Conservation (phyloP, 2,113 vertebrate genomes). For the Ictalurus furcatus region DNA sequence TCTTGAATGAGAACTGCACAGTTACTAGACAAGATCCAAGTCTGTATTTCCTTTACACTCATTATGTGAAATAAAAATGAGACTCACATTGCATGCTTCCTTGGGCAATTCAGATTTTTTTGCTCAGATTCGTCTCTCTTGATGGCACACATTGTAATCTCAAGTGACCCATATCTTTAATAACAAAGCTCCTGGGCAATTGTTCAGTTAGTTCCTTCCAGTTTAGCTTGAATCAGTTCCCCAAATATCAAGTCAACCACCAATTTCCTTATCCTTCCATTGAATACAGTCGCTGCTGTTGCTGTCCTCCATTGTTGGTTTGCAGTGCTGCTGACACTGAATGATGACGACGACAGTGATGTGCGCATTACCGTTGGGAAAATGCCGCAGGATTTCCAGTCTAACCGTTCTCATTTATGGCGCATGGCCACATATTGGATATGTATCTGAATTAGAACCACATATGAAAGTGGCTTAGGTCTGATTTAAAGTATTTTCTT, state of each 20-base stretch:
- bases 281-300: not conserved
- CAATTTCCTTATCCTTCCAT: slow-evolving; percentile 19
- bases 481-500: not conserved
- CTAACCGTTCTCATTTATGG: not conserved
- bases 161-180: not conserved
- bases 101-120: not conserved
- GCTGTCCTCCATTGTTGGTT: not conserved
- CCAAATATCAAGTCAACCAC: not conserved
- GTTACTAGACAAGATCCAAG: not conserved
- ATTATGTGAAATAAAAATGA: not conserved
- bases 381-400: not conserved
- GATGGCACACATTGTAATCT: not conserved
- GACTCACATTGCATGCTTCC: not conserved
- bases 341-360: not conserved
- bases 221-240: not conserved
- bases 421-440: not conserved
- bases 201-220: not conserved
- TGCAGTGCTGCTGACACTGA: not conserved
- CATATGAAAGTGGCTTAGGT: not conserved
- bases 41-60: not conserved
- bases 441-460: not conserved
- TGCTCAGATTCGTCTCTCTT: not conserved
- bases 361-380: not conserved
- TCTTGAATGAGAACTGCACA: not conserved
- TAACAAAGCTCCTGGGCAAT: not conserved